A percentile compares a stretch with the other conserved stretches of the same genome.
Conservation (phyloP, 2,888 invertebrate species). For the Dexiosoma caninum region DNA sequence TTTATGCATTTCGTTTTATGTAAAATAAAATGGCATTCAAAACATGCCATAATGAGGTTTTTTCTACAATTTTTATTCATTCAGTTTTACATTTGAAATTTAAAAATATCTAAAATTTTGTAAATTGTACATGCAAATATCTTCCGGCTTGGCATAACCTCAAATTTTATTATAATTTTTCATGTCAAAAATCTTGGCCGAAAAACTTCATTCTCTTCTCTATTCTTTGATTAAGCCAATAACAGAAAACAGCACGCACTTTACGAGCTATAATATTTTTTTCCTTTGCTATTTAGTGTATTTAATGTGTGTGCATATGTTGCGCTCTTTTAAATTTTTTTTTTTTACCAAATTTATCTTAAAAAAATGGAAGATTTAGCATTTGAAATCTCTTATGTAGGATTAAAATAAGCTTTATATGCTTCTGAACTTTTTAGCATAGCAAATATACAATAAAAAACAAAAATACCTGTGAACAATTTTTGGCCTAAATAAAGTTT, state of each 20-base stretch:
- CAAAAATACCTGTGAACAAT: no score
- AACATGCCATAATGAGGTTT: slow-evolving; percentile 42
- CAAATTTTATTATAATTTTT: slow-evolving; percentile 11
- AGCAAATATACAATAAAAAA: no score
- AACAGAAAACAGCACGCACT: slow-evolving; percentile 17
- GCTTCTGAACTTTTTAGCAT: no score
- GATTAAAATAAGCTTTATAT: no score
- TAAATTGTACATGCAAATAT: slow-evolving; percentile 42
- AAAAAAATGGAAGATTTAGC: no score
- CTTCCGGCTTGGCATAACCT: slow-evolving; percentile 62
- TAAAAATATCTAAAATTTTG: neutral
- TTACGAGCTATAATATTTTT: slow-evolving; percentile 6
- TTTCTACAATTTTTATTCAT: neutral
- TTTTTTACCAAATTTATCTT: no score
- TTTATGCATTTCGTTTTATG: neutral
- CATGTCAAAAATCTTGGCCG: slow-evolving; percentile 2
- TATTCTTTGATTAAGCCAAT: slow-evolving; percentile 9
- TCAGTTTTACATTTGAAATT: slow-evolving; percentile 8
- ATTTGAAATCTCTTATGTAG: no score
- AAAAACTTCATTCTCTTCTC: neutral
- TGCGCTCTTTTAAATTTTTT: neutral
- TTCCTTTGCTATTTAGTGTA: neutral
- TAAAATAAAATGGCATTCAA: slow-evolving; percentile 17
- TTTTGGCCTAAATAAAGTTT: no score
- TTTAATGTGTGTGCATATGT: neutral